phyloP scores from a whole-genome alignment of 2,113 vertebrate genomes.

The Sitta europaea region DNA sequence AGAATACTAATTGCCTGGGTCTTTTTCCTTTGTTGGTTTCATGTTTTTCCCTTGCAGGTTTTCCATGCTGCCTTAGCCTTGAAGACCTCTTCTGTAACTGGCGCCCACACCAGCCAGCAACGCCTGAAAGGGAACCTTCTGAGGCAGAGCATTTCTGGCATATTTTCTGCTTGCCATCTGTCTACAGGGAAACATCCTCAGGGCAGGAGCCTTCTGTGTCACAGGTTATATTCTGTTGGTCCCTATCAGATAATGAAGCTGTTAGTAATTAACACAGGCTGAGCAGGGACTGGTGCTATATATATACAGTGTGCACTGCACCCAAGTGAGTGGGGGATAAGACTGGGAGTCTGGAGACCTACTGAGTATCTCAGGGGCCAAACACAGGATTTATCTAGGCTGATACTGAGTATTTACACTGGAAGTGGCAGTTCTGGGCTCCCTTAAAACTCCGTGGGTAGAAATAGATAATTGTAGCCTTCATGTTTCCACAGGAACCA shows the following conservation, averaged over 20 bases:
- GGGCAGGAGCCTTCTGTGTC: neutral
- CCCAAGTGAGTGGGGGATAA: neutral
- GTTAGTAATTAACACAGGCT: conserved; percentile 13
- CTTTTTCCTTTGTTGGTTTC: neutral
- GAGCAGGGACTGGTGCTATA: neutral
- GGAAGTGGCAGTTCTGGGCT: neutral
- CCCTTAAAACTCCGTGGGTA: neutral
- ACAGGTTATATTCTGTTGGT: neutral
- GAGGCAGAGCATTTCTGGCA: neutral
- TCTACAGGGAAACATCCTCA: neutral
- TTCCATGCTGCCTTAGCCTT: neutral
- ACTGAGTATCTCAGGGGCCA: neutral
- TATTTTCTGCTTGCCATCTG: neutral
- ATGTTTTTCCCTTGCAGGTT: neutral
- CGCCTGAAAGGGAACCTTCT: neutral
- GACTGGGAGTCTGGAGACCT: neutral
- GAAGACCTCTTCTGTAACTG: neutral
- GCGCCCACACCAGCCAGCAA: neutral
- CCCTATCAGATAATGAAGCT: neutral
- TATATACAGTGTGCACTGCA: neutral
- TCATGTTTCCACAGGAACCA: neutral
- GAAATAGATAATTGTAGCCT: neutral
- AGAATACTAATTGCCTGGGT: neutral
- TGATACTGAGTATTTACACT: neutral
- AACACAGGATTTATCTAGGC: neutral